phyloP scores from a whole-genome alignment of 1,140 invertebrate genomes.

The Drosophila azteca region DNA sequence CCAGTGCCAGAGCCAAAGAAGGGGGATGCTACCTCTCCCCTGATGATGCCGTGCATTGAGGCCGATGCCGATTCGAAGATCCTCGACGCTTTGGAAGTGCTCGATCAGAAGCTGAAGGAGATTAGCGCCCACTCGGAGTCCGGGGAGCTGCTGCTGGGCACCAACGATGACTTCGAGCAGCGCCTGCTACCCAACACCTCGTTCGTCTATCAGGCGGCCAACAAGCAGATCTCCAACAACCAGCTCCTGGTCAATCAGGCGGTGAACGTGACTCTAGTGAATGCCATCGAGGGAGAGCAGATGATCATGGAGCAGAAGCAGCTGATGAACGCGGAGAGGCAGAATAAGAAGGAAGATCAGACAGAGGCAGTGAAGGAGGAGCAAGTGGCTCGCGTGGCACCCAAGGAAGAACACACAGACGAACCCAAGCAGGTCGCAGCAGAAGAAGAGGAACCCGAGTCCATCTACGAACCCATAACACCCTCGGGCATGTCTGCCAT shows the following conservation, averaged over 20 bases:
- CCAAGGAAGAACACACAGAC: not conserved
- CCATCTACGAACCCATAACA: constrained; percentile 76
- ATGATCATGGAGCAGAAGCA: constrained; percentile 79
- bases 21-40: not conserved
- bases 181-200: constrained; percentile 73
- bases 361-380: not conserved
- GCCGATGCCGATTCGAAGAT: constrained; percentile 71
- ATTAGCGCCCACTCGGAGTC: not conserved
- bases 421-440: not conserved
- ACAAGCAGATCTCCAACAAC: constrained; percentile 70
- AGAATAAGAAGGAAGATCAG: not conserved
- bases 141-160: constrained; percentile 34
- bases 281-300: constrained; percentile 71
- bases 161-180: constrained; percentile 73
- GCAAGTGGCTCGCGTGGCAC: not conserved
- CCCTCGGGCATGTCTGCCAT: constrained; percentile 14
- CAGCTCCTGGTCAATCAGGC: constrained; percentile 71
- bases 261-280: constrained; percentile 72
- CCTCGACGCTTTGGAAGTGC: constrained; percentile 62
- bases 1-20: not conserved
- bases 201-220: constrained; percentile 70
- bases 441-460: constrained; percentile 31
- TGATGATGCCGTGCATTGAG: constrained; percentile 47
- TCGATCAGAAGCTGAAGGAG: constrained; percentile 22
- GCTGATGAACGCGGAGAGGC: constrained; percentile 12